Evolutionary conservation across 2,113 vertebrate species (phyloP).

Genomic region (Mirza zaza): DNA sequence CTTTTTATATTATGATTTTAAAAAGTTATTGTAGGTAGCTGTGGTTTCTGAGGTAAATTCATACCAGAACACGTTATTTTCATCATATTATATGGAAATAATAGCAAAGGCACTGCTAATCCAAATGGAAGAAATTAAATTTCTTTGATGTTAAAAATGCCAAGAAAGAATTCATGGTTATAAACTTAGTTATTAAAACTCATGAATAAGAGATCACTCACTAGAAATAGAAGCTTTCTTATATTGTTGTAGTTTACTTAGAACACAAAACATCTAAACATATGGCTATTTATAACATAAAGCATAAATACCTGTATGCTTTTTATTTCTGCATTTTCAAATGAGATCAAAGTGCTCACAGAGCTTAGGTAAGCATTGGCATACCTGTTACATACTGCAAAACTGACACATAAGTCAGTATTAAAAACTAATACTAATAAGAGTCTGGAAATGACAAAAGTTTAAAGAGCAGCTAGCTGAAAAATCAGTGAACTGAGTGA

Average conservation of each 20-base stretch:
- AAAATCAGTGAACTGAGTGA: constrained; percentile 25
- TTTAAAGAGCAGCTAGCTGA: constrained; percentile 1
- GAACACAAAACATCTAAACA: constrained; percentile 1
- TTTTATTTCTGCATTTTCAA: constrained; percentile 37
- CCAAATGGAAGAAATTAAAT: constrained; percentile 21
- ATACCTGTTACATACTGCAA: not conserved
- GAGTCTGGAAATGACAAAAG: not conserved
- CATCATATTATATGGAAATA: not conserved
- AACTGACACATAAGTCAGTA: not conserved
- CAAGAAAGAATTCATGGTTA: constrained; percentile 6
- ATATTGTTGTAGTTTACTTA: constrained; percentile 26
- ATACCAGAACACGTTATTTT: constrained; percentile 5
- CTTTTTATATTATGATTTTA: not conserved
- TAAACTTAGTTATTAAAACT: constrained; percentile 22
- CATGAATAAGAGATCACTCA: not conserved
- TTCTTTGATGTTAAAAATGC: not conserved
- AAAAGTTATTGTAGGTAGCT: not conserved
- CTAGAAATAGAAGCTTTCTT: constrained; percentile 3
- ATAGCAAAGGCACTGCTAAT: not conserved
- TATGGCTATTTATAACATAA: not conserved
- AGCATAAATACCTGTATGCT: not conserved
- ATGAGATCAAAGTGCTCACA: not conserved
- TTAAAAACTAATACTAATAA: not conserved
- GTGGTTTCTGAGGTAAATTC: constrained; percentile 30
- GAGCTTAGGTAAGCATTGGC: not conserved